Conservation (phyloP, 2,888 invertebrate genomes). For the Patella ulyssiponensis region DNA sequence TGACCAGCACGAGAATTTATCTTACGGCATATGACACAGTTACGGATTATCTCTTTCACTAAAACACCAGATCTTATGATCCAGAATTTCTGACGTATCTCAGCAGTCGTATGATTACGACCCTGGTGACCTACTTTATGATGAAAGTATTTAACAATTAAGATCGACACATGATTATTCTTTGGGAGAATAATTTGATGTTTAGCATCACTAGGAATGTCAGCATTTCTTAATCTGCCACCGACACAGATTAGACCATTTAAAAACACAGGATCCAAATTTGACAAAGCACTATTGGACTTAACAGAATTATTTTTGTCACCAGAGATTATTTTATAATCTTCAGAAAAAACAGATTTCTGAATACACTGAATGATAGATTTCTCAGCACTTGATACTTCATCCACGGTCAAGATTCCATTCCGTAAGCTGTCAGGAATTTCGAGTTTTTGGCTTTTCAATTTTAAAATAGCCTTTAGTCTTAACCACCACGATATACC, state of each 20-base stretch:
- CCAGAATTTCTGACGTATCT: slow-evolving; percentile 12
- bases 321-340: neutral
- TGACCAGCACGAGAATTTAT: no score
- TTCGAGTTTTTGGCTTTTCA: neutral
- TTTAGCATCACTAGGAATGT: neutral
- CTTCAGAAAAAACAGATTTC: neutral
- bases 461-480: neutral
- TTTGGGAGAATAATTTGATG: slow-evolving; percentile 4
- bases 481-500: neutral
- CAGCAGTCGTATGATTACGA: neutral
- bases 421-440: neutral
- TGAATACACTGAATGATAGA: slow-evolving; percentile 8
- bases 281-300: neutral
- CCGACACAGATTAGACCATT: slow-evolving; percentile 15
- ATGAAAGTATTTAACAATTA: slow-evolving; percentile 6
- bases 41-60: slow-evolving; percentile 9
- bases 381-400: neutral
- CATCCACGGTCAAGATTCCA: neutral
- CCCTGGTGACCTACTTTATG: slow-evolving; percentile 12
- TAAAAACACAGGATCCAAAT: slow-evolving; percentile 4
- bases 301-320: neutral
- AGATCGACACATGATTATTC: neutral
- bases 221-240: neutral
- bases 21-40: neutral
- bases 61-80: neutral